These are phyloP conservation scores for Corydoras sp. DNA, from an alignment of 2,113 vertebrate species.

Conservation along the genomic window DNA sequence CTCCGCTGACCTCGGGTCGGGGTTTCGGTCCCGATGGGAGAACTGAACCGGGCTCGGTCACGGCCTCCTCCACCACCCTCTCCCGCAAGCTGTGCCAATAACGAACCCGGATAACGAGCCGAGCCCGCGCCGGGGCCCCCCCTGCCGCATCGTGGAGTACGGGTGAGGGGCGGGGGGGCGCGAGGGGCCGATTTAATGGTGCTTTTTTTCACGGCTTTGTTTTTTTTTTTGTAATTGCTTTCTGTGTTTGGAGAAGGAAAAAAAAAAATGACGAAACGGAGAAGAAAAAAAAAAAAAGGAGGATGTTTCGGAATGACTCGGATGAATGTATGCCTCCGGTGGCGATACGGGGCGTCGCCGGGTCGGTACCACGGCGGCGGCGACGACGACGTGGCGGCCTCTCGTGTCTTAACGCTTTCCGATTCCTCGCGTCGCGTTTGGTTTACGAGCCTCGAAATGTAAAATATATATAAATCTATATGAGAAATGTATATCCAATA, in stretches of 20 bases:
- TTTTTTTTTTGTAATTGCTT: slow-evolving; percentile 59
- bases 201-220: slow-evolving; percentile 68
- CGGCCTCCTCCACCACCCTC: background rate
- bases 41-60: too few species aligned
- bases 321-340: slow-evolving; percentile 73
- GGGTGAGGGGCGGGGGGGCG: slow-evolving; percentile 31
- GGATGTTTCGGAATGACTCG: slow-evolving; percentile 74
- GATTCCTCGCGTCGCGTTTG: slow-evolving; percentile 30
- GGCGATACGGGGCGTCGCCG: slow-evolving; percentile 55
- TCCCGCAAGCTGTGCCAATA: slow-evolving; percentile 36
- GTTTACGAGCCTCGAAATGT: slow-evolving; percentile 64
- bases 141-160: slow-evolving; percentile 51
- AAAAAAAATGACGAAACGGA: slow-evolving; percentile 56
- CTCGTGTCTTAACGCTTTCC: slow-evolving; percentile 52
- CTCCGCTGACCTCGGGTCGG: slow-evolving; percentile 8
- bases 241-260: slow-evolving; percentile 54
- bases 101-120: slow-evolving; percentile 39
- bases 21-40: too few species aligned
- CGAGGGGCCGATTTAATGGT: slow-evolving; percentile 73
- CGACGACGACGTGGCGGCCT: slow-evolving; percentile 63
- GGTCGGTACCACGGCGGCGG: slow-evolving; percentile 52
- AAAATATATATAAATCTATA: slow-evolving; percentile 39
- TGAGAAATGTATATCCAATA: slow-evolving; percentile 56
- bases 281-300: slow-evolving; percentile 52
- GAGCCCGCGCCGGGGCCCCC: slow-evolving; percentile 44